A percentile compares a stretch with the other conserved stretches of the same genome.
These are phyloP conservation scores for Drepana arcuata DNA, from an alignment of 1,140 invertebrate species.

Conservation along the genomic window DNA sequence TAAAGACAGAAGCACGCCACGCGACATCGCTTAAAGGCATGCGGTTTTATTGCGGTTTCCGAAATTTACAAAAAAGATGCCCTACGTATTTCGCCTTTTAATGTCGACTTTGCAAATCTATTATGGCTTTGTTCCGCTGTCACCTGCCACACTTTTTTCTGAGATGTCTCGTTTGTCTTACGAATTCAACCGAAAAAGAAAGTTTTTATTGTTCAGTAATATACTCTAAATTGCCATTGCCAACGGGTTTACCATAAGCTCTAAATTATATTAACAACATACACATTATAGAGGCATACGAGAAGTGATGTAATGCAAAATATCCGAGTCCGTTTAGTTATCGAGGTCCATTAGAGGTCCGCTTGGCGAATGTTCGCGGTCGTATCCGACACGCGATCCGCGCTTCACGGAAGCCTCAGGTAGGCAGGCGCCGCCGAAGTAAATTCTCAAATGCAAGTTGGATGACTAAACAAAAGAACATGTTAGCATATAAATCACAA, in stretches of 20 bases:
- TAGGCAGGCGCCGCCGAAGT: slow-evolving; percentile 30
- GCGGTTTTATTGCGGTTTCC: slow-evolving; percentile 58
- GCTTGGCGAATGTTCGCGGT: slow-evolving; percentile 37
- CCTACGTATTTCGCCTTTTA: slow-evolving; percentile 32
- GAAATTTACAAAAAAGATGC: slow-evolving; percentile 36
- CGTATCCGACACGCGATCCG: slow-evolving; percentile 32
- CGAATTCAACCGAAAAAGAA: slow-evolving; percentile 14
- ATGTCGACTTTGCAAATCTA: slow-evolving; percentile 36
- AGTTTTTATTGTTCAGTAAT: slow-evolving; percentile 6
- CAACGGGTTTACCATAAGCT: no score
- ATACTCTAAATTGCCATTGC: no score
- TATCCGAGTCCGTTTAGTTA: slow-evolving; percentile 16
- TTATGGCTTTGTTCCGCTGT: slow-evolving; percentile 33
- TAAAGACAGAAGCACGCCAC: slow-evolving; percentile 25
- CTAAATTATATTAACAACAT: no score
- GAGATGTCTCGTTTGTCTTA: slow-evolving; percentile 13
- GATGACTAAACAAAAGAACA: slow-evolving; percentile 22
- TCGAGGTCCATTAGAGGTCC: slow-evolving; percentile 20
- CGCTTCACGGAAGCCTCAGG: slow-evolving; percentile 44
- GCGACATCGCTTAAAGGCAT: slow-evolving; percentile 37
- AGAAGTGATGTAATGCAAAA: no score
- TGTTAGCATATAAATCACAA: slow-evolving; percentile 11
- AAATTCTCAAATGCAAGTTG: slow-evolving; percentile 19
- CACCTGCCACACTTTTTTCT: slow-evolving; percentile 26
- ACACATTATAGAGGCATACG: no score